Evolutionary conservation across 2,797 vertebrate species (phyloP).

Genomic region (Myotis planiceps): DNA sequence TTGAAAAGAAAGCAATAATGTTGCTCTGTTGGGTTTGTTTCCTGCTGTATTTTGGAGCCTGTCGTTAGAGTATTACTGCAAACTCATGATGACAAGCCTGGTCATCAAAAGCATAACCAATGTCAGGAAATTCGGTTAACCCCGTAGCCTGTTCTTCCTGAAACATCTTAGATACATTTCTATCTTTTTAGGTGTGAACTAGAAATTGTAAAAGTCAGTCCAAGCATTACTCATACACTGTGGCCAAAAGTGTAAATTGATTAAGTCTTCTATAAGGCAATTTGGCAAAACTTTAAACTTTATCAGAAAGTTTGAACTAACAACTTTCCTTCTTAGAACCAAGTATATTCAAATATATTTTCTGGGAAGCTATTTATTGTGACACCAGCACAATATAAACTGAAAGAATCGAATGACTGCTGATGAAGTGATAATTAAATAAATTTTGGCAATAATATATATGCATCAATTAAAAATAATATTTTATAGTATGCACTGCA

Average conservation of each 20-base stretch:
- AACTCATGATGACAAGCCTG: neutral
- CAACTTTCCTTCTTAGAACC: neutral
- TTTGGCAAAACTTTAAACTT: neutral
- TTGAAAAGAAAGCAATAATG: neutral
- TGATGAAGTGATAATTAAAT: neutral
- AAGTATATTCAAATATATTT: neutral
- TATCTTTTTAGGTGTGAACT: neutral
- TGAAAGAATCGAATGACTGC: neutral
- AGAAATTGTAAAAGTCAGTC: neutral
- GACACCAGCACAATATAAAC: neutral
- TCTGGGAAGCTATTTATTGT: neutral
- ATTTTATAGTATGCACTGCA: neutral
- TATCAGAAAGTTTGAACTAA: neutral
- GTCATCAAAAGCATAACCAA: neutral
- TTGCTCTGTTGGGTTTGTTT: neutral
- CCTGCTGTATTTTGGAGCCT: neutral
- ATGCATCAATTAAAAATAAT: neutral
- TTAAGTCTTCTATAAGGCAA: neutral
- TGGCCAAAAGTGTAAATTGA: neutral
- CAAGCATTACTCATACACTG: neutral
- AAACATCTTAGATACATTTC: neutral
- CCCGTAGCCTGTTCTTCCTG: neutral
- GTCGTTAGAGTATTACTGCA: neutral
- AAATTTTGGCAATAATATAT: neutral
- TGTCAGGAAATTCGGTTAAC: neutral